A percentile compares a stretch with the other conserved stretches of the same genome.
These are phyloP conservation scores for Dione vanillae DNA, from an alignment of 2,888 invertebrate genomes.

Conservation along the genomic window DNA sequence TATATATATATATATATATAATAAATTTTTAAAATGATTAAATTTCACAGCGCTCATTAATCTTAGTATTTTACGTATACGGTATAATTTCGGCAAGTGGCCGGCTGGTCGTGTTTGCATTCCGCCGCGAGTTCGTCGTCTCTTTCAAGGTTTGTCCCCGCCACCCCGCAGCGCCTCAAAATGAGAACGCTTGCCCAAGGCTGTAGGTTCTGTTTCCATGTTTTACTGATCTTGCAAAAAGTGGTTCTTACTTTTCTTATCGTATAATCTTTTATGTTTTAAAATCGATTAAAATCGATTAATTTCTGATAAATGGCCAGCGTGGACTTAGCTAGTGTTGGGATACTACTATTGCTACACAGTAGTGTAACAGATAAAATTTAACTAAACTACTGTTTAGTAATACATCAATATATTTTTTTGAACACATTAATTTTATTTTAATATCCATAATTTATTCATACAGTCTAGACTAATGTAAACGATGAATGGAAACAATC, in stretches of 20 bases:
- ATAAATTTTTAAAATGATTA: not conserved
- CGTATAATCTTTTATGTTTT: too few species aligned
- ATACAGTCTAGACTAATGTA: conserved; percentile 15
- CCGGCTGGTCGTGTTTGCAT: conserved; percentile 72
- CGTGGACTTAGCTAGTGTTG: too few species aligned
- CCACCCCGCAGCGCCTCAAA: conserved; percentile 65
- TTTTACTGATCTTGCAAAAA: conserved; percentile 31
- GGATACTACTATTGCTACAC: too few species aligned
- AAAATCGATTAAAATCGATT: too few species aligned
- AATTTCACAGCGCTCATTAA: conserved; percentile 33
- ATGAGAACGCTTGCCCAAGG: conserved; percentile 51
- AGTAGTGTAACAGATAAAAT: too few species aligned
- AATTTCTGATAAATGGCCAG: too few species aligned
- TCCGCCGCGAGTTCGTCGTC: conserved; percentile 75
- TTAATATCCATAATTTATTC: conserved; percentile 1
- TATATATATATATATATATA: too few species aligned
- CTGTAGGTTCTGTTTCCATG: conserved; percentile 41
- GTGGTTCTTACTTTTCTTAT: not conserved
- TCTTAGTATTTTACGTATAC: conserved; percentile 49
- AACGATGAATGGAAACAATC: conserved; percentile 20
- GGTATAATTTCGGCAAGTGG: conserved; percentile 68
- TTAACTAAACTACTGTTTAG: too few species aligned
- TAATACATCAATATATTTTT: not conserved
- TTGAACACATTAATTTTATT: not conserved
- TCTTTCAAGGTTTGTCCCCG: conserved; percentile 69